Evolutionary conservation across 37 sponge, comb jelly and placozoan species (phyloP).

Genomic region (Aphrocallistes beatrix): DNA sequence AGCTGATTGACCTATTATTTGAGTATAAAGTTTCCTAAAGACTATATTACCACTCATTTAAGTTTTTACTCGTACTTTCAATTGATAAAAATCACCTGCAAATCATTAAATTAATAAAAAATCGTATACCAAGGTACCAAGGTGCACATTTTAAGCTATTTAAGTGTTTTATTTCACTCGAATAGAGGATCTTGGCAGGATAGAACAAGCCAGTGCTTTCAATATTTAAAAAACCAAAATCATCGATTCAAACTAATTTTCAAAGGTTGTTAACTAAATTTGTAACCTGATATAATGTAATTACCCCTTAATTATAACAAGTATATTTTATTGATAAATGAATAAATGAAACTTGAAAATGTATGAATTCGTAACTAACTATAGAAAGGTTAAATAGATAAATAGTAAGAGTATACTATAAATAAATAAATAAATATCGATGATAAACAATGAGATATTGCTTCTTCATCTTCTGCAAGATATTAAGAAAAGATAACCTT

Average conservation of each 20-base stretch:
- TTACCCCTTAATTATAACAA: not conserved
- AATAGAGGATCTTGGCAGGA: not conserved
- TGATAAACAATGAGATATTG: not conserved
- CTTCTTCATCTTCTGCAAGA: not conserved
- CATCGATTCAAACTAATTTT: not conserved
- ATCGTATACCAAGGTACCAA: not conserved
- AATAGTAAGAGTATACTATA: constrained; percentile 13
- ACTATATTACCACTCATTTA: not conserved
- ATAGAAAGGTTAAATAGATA: constrained; percentile 3
- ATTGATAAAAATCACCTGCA: not conserved
- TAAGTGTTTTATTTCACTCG: not conserved
- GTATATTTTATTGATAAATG: constrained; percentile 1
- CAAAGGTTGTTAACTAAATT: not conserved
- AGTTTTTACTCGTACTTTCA: not conserved
- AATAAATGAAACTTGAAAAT: not conserved
- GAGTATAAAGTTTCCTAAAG: not conserved
- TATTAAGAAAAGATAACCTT: constrained; percentile 2
- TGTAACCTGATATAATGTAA: not conserved
- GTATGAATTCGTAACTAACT: not conserved
- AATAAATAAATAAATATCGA: constrained; percentile 10
- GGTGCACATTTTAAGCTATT: not conserved
- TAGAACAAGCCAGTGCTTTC: not conserved
- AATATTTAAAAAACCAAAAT: not conserved
- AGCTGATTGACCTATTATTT: not conserved
- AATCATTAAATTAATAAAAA: not conserved